Evolutionary conservation across 2,797 vertebrate species (phyloP).

Genomic region (Gobio occitaniae): DNA sequence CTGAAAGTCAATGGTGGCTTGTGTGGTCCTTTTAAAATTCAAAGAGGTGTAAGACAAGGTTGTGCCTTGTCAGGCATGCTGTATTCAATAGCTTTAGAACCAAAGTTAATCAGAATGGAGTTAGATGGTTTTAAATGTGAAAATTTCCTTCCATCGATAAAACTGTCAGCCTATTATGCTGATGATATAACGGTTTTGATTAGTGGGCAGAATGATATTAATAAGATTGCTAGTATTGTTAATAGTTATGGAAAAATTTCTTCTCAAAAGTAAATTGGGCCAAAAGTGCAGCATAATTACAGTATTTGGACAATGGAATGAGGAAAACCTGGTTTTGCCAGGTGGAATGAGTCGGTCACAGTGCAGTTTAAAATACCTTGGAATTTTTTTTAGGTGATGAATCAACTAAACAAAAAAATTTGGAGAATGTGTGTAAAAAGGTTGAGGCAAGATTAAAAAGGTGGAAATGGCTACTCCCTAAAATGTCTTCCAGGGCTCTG

Average conservation of each 20-base stretch:
- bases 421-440: not conserved
- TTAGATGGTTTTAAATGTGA: not conserved
- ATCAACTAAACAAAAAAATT: not conserved
- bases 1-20: conserved; percentile 5
- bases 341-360: not conserved
- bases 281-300: not conserved
- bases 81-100: not conserved
- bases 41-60: not conserved
- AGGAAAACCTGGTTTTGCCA: not conserved
- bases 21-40: not conserved
- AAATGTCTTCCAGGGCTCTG: not conserved
- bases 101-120: not conserved
- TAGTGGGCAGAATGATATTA: not conserved
- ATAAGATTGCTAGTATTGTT: not conserved
- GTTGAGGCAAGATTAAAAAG: not conserved
- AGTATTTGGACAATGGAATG: not conserved
- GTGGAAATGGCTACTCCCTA: not conserved
- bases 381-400: not conserved
- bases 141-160: not conserved
- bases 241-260: not conserved
- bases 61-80: not conserved
- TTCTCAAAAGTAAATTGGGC: not conserved
- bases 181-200: not conserved
- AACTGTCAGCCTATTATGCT: not conserved
- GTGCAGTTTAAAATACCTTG: not conserved